These are phyloP conservation scores for Pemphigus obesinymphae DNA, from an alignment of 1,140 invertebrate genomes.

Conservation along the genomic window DNA sequence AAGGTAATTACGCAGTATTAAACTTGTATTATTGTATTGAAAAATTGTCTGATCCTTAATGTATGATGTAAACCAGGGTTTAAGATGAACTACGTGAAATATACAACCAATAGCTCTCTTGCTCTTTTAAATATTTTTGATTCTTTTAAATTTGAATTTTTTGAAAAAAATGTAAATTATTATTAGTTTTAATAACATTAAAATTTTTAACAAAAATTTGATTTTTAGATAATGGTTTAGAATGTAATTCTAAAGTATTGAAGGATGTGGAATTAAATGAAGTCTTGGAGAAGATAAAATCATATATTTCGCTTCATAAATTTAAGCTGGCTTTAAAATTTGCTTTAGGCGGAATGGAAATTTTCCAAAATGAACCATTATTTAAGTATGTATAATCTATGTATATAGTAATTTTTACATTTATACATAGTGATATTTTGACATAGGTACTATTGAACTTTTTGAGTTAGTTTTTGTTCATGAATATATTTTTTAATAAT, in stretches of 20 bases:
- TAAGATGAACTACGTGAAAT: too few species aligned
- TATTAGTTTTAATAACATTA: not conserved
- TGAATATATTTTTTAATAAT: too few species aligned
- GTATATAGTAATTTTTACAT: not conserved
- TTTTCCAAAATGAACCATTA: not conserved
- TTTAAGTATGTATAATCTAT: slow-evolving; percentile 10
- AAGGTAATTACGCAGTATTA: too few species aligned
- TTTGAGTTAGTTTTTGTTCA: too few species aligned
- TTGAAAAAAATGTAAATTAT: not conserved
- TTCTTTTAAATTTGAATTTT: too few species aligned
- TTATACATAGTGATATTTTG: too few species aligned
- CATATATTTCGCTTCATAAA: not conserved
- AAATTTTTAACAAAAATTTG: not conserved
- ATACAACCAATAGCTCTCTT: too few species aligned
- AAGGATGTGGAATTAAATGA: not conserved
- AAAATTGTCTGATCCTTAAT: too few species aligned
- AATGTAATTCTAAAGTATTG: not conserved
- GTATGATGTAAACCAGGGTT: too few species aligned
- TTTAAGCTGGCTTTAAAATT: slow-evolving; percentile 22
- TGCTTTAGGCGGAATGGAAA: not conserved
- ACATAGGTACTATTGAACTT: too few species aligned
- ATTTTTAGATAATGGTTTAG: not conserved
- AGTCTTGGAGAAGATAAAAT: not conserved
- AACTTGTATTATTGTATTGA: too few species aligned
- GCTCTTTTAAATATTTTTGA: too few species aligned